Conservation (phyloP, 2,113 vertebrate genomes). For the Fukomys damarensis region DNA sequence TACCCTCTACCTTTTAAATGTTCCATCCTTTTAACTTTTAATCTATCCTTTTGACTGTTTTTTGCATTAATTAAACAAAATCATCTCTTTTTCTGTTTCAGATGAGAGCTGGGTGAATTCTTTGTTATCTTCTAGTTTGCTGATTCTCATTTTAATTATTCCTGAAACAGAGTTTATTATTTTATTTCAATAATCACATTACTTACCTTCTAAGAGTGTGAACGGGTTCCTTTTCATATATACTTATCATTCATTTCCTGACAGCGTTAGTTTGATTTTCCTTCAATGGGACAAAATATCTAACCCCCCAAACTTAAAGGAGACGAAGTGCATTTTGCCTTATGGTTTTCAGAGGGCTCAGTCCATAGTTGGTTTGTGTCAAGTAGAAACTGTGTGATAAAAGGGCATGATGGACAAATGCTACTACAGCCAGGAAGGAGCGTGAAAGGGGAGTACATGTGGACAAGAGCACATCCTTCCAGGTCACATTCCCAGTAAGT, state of each 20-base stretch:
- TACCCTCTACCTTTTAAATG: neutral
- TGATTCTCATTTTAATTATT: conserved; percentile 15
- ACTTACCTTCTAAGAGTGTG: neutral
- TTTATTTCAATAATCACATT: conserved; percentile 13
- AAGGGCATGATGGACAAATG: neutral
- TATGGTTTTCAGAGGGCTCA: neutral
- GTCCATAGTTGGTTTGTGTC: neutral
- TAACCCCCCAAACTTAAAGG: neutral
- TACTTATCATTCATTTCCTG: neutral
- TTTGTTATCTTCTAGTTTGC: neutral
- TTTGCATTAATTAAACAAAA: neutral
- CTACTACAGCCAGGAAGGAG: neutral
- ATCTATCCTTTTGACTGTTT: neutral
- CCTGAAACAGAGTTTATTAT: neutral
- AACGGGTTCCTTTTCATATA: neutral
- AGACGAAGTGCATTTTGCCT: neutral
- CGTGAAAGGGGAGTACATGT: neutral
- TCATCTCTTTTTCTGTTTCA: neutral
- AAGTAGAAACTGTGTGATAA: neutral
- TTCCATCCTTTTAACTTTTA: too few species aligned
- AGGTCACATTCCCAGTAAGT: neutral
- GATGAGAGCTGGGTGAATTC: neutral
- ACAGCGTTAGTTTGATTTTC: neutral
- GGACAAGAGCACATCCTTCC: neutral
- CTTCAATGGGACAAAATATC: neutral